phyloP scores from a whole-genome alignment of 2,113 vertebrate genomes.

The Callaeas wilsoni region DNA sequence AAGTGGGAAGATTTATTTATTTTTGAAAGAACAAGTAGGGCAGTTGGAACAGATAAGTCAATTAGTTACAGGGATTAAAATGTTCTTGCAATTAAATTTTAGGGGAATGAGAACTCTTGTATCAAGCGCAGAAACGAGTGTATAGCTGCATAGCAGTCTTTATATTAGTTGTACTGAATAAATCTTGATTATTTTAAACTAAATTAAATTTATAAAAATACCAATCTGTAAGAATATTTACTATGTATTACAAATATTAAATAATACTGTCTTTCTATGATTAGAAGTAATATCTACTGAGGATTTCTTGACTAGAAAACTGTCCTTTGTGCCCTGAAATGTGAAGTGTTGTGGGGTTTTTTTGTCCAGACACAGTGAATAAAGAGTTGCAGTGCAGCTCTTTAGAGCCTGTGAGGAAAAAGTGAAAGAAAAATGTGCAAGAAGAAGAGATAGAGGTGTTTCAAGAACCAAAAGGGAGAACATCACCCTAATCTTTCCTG shows the following conservation, averaged over 20 bases:
- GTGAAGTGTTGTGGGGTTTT: not conserved
- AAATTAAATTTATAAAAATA: not conserved
- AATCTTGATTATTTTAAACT: not conserved
- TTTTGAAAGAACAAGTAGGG: not conserved
- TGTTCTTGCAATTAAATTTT: not conserved
- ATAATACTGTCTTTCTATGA: not conserved
- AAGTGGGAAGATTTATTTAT: not conserved
- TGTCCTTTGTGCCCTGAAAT: not conserved
- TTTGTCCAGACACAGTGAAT: not conserved
- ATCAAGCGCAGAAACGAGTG: not conserved
- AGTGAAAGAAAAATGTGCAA: not conserved
- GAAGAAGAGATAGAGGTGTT: not conserved
- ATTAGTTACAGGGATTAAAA: not conserved
- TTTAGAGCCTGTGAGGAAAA: not conserved
- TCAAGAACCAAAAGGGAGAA: not conserved
- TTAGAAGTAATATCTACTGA: not conserved
- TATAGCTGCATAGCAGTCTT: not conserved
- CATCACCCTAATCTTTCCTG: not conserved
- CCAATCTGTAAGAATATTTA: not conserved
- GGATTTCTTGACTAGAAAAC: not conserved
- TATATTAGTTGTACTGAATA: not conserved
- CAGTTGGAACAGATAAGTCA: not conserved
- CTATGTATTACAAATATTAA: rapidly evolving
- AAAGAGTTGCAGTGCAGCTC: not conserved
- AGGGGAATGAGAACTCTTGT: not conserved